Evolutionary conservation across 2,888 invertebrate species (phyloP).

Genomic region (Trisateles emortualis): DNA sequence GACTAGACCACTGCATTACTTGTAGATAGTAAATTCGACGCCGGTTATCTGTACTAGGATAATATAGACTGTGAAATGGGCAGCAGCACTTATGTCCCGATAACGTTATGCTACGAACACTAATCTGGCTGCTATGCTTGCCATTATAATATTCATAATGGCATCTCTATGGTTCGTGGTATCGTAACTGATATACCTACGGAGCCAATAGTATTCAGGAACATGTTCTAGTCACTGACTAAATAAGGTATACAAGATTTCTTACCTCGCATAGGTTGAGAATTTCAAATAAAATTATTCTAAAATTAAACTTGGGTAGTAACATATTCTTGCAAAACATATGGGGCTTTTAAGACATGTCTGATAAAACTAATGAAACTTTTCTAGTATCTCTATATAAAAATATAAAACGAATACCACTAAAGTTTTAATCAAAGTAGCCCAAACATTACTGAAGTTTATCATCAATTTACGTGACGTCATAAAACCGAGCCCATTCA

Average conservation of each 20-base stretch:
- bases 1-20: conserved; percentile 9
- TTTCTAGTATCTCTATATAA: neutral
- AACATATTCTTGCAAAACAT: too few species aligned
- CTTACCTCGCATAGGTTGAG: neutral
- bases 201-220: neutral
- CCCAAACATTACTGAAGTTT: conserved; percentile 8
- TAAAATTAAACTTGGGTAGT: neutral
- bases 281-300: neutral
- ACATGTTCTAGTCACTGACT: neutral
- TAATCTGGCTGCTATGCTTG: conserved; percentile 14
- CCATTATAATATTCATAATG: conserved; percentile 10
- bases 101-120: conserved; percentile 12
- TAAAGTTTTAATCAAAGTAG: conserved; percentile 2
- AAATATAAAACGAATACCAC: neutral
- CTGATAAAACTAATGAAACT: neutral
- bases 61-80: conserved; percentile 11
- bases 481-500: conserved; percentile 34
- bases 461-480: conserved; percentile 31
- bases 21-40: conserved; percentile 4
- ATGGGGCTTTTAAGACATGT: neutral
- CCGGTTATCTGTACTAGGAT: conserved; percentile 7
- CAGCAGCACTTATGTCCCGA: conserved; percentile 18
- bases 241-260: neutral
- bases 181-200: conserved; percentile 6
- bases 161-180: conserved; percentile 6